Evolutionary conservation across 2,888 invertebrate genomes (phyloP).

Genomic region (Epiblema foenella): DNA sequence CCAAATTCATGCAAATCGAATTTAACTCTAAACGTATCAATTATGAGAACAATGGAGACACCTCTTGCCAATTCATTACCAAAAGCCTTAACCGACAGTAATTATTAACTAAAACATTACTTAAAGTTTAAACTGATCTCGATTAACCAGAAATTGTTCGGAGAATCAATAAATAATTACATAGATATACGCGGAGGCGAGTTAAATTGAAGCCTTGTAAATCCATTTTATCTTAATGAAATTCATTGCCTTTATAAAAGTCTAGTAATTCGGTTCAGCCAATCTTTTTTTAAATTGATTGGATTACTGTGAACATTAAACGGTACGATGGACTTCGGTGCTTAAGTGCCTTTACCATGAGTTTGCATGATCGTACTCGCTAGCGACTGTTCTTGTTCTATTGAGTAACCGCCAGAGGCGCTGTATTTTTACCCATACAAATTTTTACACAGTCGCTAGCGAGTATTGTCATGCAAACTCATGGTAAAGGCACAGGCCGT

Average conservation of each 20-base stretch:
- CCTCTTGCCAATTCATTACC: constrained; percentile 3
- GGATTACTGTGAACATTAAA: too few relatives aligned
- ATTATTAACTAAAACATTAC: not conserved
- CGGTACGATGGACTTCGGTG: too few relatives aligned
- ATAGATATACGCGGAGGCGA: not conserved
- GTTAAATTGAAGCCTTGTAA: not conserved
- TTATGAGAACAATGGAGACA: constrained; percentile 23
- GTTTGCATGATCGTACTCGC: too few relatives aligned
- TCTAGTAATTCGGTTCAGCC: not conserved
- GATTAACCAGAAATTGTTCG: constrained; percentile 25
- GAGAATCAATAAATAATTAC: constrained; percentile 28
- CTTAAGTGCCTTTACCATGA: too few relatives aligned
- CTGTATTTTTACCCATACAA: too few relatives aligned
- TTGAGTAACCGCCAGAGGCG: too few relatives aligned
- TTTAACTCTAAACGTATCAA: constrained; percentile 9
- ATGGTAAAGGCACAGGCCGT: too few relatives aligned
- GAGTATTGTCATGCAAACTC: too few relatives aligned
- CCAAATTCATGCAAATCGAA: not conserved
- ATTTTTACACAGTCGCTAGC: too few relatives aligned
- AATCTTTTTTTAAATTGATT: not conserved
- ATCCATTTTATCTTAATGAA: not conserved
- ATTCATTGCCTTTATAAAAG: not conserved
- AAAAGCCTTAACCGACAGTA: not conserved
- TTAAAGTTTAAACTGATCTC: not conserved
- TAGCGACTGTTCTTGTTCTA: too few relatives aligned